Base-by-base conservation (phyloP, 2,113 vertebrate species). In the Pluvianellus socialis region DNA sequence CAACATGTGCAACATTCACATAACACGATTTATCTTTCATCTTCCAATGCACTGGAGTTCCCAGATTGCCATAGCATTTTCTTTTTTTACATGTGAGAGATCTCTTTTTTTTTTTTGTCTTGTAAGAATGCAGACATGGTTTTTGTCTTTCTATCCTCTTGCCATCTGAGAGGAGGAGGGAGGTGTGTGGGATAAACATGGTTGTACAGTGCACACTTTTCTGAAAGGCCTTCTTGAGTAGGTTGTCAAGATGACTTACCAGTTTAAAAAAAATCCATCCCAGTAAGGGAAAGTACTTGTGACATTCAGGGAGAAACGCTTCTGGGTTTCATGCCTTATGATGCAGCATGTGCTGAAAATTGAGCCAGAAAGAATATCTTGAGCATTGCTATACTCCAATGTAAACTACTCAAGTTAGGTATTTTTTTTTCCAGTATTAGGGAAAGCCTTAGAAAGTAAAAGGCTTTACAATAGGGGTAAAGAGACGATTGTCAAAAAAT, bases 1-100 rank as follows among this genome's bases (percentile, higher is more conserved):
- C 94, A 97, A 56, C 93, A 96, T 96, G 96, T 95, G 87, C n/a
- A 87, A 42, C 70, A 28, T 58, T 90, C 74, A 40, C 74, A 88
- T 61, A 79, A 44, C 62, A 82, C 2, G 0, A 76, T 62, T 85
- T 72, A 87, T 94, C 89, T 97, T 95, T 94, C 91, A 92, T 97
- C 84, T 96, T 86, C 63, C 21, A 28, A 35, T 88, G 66, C 28
- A 58, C 23, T 92, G 86, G 55, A 74, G 81, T 88, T 96, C 74
- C 91, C 84, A 95, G 74, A 96, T 44, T 92, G 66, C 70, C 30
- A n/a, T 28, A 79, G 32, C 8, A 42, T 77, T 92, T 94, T 75
- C 26, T 49, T 75, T 81, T 81, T 81, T 85, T 9, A 74, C 27
- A 85, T 74, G 67, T 20, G 42, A 82, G 68, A 91, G 23, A 19